Percentiles rank a stretch among this genome's conserved stretches.
phyloP scores from a whole-genome alignment of 2,113 vertebrate species.

The Chitala chitala region DNA sequence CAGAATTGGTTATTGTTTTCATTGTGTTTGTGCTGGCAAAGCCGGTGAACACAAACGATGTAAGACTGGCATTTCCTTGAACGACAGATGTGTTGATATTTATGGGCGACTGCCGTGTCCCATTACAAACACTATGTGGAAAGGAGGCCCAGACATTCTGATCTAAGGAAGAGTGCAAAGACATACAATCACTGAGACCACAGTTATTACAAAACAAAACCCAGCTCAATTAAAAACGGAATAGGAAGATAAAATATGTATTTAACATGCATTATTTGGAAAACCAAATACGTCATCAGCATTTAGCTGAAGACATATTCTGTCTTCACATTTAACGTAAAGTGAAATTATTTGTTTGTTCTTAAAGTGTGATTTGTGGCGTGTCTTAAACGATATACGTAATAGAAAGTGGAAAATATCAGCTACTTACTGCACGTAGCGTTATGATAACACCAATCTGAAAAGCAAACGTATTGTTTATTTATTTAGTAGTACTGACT shows the following conservation, averaged over 20 bases:
- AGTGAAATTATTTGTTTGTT: no score
- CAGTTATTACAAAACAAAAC: no score
- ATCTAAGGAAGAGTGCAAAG: slow-evolving; percentile 13
- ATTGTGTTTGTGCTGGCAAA: slow-evolving; percentile 23
- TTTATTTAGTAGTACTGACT: background rate
- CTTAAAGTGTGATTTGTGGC: no score
- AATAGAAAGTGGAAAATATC: background rate
- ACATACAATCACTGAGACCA: no score
- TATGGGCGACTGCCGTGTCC: slow-evolving; percentile 60
- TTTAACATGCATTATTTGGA: background rate
- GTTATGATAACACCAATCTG: slow-evolving; percentile 9
- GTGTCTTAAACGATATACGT: no score
- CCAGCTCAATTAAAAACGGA: no score
- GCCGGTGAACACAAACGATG: slow-evolving; percentile 39
- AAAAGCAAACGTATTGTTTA: background rate
- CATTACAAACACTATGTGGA: slow-evolving; percentile 30
- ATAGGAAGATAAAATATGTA: background rate
- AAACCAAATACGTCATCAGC: no score
- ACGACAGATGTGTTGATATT: slow-evolving; percentile 41
- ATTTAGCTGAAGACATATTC: no score
- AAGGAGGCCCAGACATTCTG: background rate
- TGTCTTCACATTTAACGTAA: no score
- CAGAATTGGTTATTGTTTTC: slow-evolving; percentile 40
- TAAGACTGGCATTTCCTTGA: slow-evolving; percentile 1
- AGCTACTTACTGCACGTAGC: background rate